These are phyloP conservation scores for Prunella himalayana DNA, from an alignment of 2,113 vertebrate genomes.

Conservation along the genomic window DNA sequence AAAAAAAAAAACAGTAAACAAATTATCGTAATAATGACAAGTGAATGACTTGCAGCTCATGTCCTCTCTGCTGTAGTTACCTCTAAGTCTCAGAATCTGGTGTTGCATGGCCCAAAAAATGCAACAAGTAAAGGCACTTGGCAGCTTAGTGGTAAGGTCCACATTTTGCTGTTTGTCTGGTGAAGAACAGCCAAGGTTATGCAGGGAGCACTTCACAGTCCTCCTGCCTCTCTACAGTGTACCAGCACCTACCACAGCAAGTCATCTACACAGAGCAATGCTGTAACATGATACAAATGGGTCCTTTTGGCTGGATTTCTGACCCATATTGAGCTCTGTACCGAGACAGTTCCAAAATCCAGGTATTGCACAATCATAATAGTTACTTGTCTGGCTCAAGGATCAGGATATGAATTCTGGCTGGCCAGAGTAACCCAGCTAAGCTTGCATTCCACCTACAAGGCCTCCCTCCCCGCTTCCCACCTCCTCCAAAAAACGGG, in stretches of 20 bases:
- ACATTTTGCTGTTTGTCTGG: not conserved
- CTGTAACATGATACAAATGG: too few relatives aligned
- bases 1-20: not conserved
- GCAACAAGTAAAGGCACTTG: accelerated
- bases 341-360: not conserved
- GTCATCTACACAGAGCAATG: not conserved
- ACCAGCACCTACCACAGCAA: not conserved
- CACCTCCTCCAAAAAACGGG: not conserved
- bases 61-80: too few relatives aligned
- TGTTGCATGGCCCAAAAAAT: not conserved
- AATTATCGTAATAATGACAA: not conserved
- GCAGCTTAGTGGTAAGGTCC: not conserved
- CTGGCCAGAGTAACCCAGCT: not conserved
- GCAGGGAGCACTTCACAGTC: not conserved
- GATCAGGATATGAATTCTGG: not conserved
- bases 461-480: too few relatives aligned
- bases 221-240: not conserved
- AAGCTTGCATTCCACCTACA: not conserved
- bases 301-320: not conserved
- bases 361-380: not conserved
- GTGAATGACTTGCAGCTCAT: not conserved
- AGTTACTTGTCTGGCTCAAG: not conserved
- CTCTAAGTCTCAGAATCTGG: not conserved
- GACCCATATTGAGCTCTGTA: not conserved
- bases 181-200: not conserved